Evolutionary conservation across 2,113 vertebrate species (phyloP).

Genomic region (Oreochromis tanganicae): DNA sequence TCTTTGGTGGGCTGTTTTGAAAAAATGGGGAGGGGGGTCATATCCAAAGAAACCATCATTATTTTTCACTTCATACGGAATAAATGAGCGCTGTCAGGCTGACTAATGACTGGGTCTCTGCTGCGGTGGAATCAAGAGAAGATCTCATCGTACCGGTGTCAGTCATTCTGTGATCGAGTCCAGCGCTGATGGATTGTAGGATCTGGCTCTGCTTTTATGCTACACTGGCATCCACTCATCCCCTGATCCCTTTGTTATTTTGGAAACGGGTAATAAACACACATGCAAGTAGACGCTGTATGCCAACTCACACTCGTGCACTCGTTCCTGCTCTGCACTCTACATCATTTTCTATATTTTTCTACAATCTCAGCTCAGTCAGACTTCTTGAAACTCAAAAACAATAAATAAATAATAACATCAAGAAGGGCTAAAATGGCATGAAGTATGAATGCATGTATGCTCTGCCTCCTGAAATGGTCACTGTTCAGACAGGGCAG

Average conservation of each 20-base stretch:
- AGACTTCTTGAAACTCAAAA: not conserved
- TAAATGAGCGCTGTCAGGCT: conserved; percentile 56
- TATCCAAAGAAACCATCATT: conserved; percentile 48
- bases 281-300: not conserved
- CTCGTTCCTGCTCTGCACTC: not conserved
- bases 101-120: conserved; percentile 54
- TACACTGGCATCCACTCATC: conserved; percentile 45
- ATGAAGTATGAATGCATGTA: not conserved
- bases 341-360: conserved; percentile 16
- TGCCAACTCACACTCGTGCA: not conserved
- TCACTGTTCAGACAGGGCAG: not conserved
- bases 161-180: conserved; percentile 26
- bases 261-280: conserved; percentile 41
- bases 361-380: not conserved
- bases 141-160: conserved; percentile 28
- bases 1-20: conserved; percentile 6
- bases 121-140: conserved; percentile 56
- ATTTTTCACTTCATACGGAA: conserved; percentile 44
- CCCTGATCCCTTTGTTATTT: conserved; percentile 35
- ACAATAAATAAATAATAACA: not conserved
- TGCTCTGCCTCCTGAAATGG: not conserved
- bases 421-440: not conserved
- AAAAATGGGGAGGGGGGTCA: not conserved
- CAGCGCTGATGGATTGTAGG: conserved; percentile 45
- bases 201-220: conserved; percentile 61